Evolutionary conservation across 2,888 invertebrate species (phyloP).

Genomic region (Caenorhabditis sp.): DNA sequence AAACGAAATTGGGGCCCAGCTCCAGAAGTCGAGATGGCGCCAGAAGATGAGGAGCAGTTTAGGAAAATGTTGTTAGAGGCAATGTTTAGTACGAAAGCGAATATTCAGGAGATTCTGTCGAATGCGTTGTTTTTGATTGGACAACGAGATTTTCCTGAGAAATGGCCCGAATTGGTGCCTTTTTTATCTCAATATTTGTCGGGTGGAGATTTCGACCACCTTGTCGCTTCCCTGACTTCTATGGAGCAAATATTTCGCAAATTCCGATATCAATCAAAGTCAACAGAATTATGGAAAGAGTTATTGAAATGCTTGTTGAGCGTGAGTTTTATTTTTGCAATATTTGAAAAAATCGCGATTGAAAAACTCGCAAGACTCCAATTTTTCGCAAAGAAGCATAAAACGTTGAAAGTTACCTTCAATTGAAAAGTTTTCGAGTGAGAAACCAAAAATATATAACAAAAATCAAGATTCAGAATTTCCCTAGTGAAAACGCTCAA

Average conservation of each 20-base stretch:
- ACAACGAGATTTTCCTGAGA: conserved; percentile 90
- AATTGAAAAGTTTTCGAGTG: no score
- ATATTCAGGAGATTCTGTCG: conserved; percentile 84
- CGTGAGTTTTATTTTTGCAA: no score
- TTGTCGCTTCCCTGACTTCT: conserved; percentile 91
- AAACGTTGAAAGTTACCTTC: no score
- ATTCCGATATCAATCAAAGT: conserved; percentile 91
- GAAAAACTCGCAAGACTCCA: no score
- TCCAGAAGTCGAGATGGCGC: conserved; percentile 46
- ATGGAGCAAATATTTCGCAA: conserved; percentile 92
- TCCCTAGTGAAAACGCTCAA: not conserved
- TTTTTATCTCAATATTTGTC: conserved; percentile 90
- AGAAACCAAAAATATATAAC: no score
- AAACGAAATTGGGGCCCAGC: conserved; percentile 86
- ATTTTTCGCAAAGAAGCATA: no score
- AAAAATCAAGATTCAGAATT: no score
- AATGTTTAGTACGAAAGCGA: conserved; percentile 89
- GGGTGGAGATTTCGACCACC: conserved; percentile 80
- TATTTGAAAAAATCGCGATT: no score
- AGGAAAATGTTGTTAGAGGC: conserved; percentile 80
- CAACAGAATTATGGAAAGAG: conserved; percentile 91
- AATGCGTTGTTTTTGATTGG: conserved; percentile 74
- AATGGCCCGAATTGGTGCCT: conserved; percentile 91
- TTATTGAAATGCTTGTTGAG: conserved; percentile 77
- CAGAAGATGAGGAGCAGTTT: conserved; percentile 55